Percentiles rank a stretch among this genome's conserved stretches.
phyloP scores from a whole-genome alignment of 1,140 invertebrate genomes.

The Drosophila aff. region DNA sequence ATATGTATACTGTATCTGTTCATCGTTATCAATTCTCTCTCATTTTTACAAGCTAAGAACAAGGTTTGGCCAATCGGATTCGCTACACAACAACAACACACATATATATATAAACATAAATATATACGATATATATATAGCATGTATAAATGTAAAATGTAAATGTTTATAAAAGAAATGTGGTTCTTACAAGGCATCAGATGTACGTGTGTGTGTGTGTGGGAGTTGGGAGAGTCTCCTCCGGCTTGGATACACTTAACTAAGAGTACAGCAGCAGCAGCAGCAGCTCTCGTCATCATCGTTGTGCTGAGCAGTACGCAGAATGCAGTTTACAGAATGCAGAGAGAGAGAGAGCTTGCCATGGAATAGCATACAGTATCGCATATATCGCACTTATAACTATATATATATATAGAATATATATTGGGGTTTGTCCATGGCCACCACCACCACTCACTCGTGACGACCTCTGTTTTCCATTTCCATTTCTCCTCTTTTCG shows the following conservation, averaged over 20 bases:
- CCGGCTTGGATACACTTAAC: constrained; percentile 29
- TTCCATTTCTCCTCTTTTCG: background rate
- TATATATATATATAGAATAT: constrained; percentile 29
- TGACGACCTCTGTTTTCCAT: background rate
- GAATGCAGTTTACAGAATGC: constrained; percentile 9
- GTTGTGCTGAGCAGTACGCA: constrained; percentile 27
- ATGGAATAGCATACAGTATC: constrained; percentile 15
- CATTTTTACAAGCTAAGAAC: constrained; percentile 36
- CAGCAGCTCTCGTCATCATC: constrained; percentile 19
- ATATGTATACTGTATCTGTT: constrained; percentile 6
- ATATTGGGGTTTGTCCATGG: constrained; percentile 33
- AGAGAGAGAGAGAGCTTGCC: constrained; percentile 17
- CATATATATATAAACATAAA: constrained; percentile 21
- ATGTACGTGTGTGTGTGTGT: background rate
- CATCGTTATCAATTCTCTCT: background rate
- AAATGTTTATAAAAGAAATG: constrained; percentile 25
- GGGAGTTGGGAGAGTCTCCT: background rate
- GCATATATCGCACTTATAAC: constrained; percentile 20
- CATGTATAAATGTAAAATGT: background rate
- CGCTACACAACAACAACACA: constrained; percentile 55
- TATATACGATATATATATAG: background rate
- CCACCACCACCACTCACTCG: background rate
- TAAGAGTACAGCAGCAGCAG: background rate
- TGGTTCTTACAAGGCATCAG: constrained; percentile 33
- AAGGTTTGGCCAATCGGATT: constrained; percentile 63